Evolutionary conservation across 1,140 invertebrate genomes (phyloP), one percentile per base, ranked within the genome.

Genomic region (Paramacrobiotus metropolitanus): DNA sequence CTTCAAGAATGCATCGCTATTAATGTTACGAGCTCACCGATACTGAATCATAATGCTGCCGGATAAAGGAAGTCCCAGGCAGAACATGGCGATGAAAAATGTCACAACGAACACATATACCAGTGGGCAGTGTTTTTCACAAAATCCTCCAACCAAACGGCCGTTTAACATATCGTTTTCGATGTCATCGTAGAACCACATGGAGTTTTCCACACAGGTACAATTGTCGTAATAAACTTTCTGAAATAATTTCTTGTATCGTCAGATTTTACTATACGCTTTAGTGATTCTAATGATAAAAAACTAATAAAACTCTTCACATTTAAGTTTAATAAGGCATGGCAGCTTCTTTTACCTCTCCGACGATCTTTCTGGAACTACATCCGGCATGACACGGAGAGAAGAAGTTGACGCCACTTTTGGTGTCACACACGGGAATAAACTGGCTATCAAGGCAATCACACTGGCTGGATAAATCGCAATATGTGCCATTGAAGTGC

Each of bases 41-140:
- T 55, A 55, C 48, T 55, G 48, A 24, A 55, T 24, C 48, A 55
- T 55, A 24, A 55, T 55, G 24, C 48, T 55, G 48, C 48, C 48
- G 4, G 48, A 9, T 4, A 55, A 24, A 4, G 48, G 48, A 18
- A 55, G 24, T 24, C 48, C 48, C 48, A 55, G 15, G 48, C 9
- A 55, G 24, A 55, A 55, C 48, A 55, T 55, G 15, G 48, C 48
- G 15, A 55, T 24, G 48, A 55, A 55, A 4, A 55, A 18, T 9
- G 24, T 24, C 4, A 15, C 15, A 24, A 55, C 24, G 24, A 55
- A 55, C 9, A 28, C 48, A 4, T 24, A 55, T 4, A 55, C 4
- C 4, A 18, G 4, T 4, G 9, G 48, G 24, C 48, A 55, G 9
- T 28, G 9, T 55, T 55, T 55, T 28, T 9, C 9, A 24, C 9